Evolutionary conservation across 2,113 vertebrate genomes (phyloP).

Genomic region (Phylloscopus trochilus): DNA sequence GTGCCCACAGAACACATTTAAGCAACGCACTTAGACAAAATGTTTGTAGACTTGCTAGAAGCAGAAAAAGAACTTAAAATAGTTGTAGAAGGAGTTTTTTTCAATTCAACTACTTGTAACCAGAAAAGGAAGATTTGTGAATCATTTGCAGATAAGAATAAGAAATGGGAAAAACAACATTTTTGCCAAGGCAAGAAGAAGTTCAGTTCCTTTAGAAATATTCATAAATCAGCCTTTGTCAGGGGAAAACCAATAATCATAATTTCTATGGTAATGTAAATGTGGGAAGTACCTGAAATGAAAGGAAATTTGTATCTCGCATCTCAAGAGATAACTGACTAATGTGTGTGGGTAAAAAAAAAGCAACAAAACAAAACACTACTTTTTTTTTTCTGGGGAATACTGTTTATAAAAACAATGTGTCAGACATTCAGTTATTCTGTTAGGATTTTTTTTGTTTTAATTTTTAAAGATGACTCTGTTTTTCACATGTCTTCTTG

Average conservation of each 20-base stretch:
- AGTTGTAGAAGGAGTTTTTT: not conserved
- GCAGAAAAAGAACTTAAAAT: not conserved
- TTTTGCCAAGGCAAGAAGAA: not conserved
- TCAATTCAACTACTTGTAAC: not conserved
- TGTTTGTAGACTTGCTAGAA: not conserved
- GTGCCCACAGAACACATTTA: not conserved
- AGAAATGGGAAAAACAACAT: not conserved
- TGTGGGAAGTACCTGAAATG: not conserved
- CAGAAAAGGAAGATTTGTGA: not conserved
- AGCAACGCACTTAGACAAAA: not conserved
- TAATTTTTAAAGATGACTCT: not conserved
- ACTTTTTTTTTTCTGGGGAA: not conserved
- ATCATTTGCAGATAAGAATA: not conserved
- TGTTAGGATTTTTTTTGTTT: not conserved
- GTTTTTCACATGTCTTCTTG: not conserved
- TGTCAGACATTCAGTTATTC: not conserved
- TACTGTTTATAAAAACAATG: not conserved
- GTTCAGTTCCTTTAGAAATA: not conserved
- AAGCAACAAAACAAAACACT: not conserved
- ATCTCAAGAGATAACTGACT: not conserved
- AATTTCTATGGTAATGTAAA: not conserved
- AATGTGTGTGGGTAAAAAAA: not conserved
- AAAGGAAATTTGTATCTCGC: not conserved
- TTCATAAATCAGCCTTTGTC: not conserved
- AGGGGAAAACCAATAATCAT: not conserved